Conservation (phyloP, 2,888 invertebrate genomes). For the Megamerina dolium region DNA sequence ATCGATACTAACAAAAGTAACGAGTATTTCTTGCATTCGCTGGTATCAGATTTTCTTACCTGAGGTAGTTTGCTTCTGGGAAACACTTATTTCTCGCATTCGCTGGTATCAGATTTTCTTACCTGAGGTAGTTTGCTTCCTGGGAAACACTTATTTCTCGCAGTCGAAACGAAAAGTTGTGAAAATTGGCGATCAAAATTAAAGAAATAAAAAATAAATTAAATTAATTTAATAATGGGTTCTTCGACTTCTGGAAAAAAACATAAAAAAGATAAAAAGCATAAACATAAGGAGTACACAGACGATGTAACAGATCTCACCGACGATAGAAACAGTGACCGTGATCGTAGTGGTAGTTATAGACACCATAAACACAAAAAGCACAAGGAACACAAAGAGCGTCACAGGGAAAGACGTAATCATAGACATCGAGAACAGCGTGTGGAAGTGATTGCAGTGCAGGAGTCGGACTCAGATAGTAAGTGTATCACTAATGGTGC, state of each 20-base stretch:
- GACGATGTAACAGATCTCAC: constrained; percentile 18
- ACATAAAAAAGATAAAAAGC: constrained; percentile 47
- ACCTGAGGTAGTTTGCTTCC: no score
- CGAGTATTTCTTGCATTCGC: no score
- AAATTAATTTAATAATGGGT: constrained; percentile 34
- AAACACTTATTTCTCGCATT: no score
- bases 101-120: no score
- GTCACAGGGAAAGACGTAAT: constrained; percentile 32
- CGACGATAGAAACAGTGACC: constrained; percentile 18
- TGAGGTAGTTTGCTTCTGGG: no score
- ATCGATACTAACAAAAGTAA: no score
- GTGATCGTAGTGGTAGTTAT: constrained; percentile 19
- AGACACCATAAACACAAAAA: constrained; percentile 34
- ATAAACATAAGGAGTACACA: constrained; percentile 32
- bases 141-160: no score
- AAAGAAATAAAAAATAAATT: no score
- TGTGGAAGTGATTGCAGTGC: constrained; percentile 36
- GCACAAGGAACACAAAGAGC: constrained; percentile 43
- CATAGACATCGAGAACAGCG: constrained; percentile 24
- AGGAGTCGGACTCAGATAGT: constrained; percentile 49
- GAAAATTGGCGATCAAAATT: no score
- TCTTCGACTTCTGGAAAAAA: constrained; percentile 46
- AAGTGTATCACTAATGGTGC: constrained; percentile 28
- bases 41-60: no score
- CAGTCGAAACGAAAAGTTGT: no score